Evolutionary conservation across 2,113 vertebrate genomes (phyloP), one percentile per base, ranked within the genome.

Genomic region (Gopherus flavomarginatus): DNA sequence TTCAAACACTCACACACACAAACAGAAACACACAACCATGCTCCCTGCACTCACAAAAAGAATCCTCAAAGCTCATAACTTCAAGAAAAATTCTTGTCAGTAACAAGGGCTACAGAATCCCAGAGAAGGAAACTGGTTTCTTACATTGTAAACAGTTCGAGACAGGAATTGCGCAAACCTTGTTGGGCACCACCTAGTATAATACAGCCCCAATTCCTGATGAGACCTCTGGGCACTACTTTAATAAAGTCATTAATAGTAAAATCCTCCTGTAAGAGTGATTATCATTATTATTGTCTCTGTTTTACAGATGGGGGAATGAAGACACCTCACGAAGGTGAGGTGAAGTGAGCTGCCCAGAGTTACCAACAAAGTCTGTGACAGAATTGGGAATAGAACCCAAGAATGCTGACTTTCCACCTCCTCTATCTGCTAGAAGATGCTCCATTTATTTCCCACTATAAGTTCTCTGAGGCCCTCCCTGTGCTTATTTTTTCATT

Each of bases 381-480:
- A 50, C 14, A 10, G 35, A n/a, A 9, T 72, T 72, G 65, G 42
- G 31, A 69, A 44, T n/a, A n/a, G 27, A 14, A 17, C 0, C 0
- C 16, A 1, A 8, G 44, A 78, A 35, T 81, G 11, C 2, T 4
- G 10, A 11, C 38, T 5, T 5, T 0, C 19, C 4, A 0, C 3
- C 3, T 22, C 3, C 1, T 3, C 0, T 12, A 35, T 69, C 26
- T 35, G 78, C 50, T 72, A 29, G 2, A 0, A 2, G 12, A 1
- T 1, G 26, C 24, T 26, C 52, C 16, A 0, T 6, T 11, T n/a
- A 35, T 22, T 38, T 83, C 81, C 1, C 22, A 38, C 26, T 4
- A 0, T 16, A n/a, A 72, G 5, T 2, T 44, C 10, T 49, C 14
- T 3, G 1, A 44, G 38, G 22, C 26, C 42, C 1, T 1, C 38